A percentile compares a stretch with the other conserved stretches of the same genome.
Conservation (phyloP, 2,797 vertebrate species). For the Lepus oiostolus region DNA sequence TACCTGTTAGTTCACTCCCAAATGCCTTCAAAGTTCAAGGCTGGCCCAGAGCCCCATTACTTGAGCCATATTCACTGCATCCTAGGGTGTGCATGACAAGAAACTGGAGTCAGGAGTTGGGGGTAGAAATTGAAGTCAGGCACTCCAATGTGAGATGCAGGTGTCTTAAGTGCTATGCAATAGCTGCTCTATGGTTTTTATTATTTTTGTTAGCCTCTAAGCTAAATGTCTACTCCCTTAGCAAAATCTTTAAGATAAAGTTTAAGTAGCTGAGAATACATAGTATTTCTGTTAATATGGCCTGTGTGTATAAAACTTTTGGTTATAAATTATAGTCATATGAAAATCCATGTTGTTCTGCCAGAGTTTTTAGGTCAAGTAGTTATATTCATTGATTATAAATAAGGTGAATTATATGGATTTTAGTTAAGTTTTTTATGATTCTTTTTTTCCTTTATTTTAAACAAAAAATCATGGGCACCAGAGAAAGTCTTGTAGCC, state of each 20-base stretch:
- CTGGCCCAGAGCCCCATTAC: too few relatives aligned
- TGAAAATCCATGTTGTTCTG: not conserved
- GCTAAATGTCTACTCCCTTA: not conserved
- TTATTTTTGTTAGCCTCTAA: too few relatives aligned
- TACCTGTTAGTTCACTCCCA: too few relatives aligned
- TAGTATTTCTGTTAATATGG: not conserved
- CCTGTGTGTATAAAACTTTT: not conserved
- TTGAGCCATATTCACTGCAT: too few relatives aligned
- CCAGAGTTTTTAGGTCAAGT: not conserved
- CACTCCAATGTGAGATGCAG: too few relatives aligned
- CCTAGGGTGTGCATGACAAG: too few relatives aligned
- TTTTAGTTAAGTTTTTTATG: slow-evolving; percentile 4
- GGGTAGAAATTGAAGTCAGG: too few relatives aligned
- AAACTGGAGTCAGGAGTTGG: too few relatives aligned
- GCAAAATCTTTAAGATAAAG: slow-evolving; percentile 33
- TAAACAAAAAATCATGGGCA: not conserved
- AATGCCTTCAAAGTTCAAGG: too few relatives aligned
- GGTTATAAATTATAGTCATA: not conserved
- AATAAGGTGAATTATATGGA: slow-evolving; percentile 8
- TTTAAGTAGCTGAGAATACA: slow-evolving; percentile 24
- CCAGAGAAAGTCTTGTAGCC: not conserved
- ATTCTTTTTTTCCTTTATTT: slow-evolving; percentile 53
- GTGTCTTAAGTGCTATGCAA: too few relatives aligned
- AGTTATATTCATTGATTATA: not conserved
- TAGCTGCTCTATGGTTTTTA: too few relatives aligned